phyloP scores from a whole-genome alignment of 2,113 vertebrate species.

The Marmota monax region DNA sequence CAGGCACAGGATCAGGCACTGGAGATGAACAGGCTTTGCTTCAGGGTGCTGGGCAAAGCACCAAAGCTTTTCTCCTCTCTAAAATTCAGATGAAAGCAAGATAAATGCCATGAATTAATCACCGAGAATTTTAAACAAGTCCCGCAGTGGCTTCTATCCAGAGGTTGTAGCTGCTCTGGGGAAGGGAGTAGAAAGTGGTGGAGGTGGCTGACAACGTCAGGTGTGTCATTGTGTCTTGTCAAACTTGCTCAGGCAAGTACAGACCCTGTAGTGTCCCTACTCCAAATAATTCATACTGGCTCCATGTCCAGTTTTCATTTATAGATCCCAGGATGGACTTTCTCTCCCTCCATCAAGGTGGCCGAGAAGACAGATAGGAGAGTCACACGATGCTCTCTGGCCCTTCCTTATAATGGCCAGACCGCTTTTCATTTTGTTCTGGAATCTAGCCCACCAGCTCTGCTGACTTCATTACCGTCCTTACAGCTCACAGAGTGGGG shows the following conservation, averaged over 20 bases:
- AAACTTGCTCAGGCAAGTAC: not conserved
- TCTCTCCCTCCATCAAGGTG: slow-evolving; percentile 52
- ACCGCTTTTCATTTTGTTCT: slow-evolving; percentile 68
- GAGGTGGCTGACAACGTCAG: slow-evolving; percentile 15
- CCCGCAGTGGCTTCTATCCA: slow-evolving; percentile 67
- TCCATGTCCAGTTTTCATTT: slow-evolving; percentile 52
- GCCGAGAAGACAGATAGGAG: slow-evolving; percentile 57
- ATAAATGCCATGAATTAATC: slow-evolving; percentile 77
- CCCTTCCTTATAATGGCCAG: slow-evolving; percentile 56
- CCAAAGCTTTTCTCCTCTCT: slow-evolving; percentile 45
- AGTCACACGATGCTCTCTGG: not conserved
- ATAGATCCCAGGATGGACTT: slow-evolving; percentile 58
- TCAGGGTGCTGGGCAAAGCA: slow-evolving; percentile 15
- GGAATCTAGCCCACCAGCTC: slow-evolving; percentile 58
- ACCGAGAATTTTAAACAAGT: slow-evolving; percentile 78
- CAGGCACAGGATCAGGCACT: not conserved
- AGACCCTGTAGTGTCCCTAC: not conserved
- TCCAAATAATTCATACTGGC: slow-evolving; percentile 19
- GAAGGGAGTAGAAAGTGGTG: not conserved
- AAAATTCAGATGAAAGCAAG: slow-evolving; percentile 73
- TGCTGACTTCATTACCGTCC: slow-evolving; percentile 56
- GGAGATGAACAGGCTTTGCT: slow-evolving; percentile 42
- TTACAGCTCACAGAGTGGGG: not conserved
- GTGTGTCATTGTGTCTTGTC: slow-evolving; percentile 43
- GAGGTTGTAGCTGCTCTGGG: slow-evolving; percentile 72